Percentiles rank a stretch among this genome's conserved stretches.
Evolutionary conservation across 2,113 vertebrate genomes (phyloP).

Genomic region (Clarias macrocephalus): DNA sequence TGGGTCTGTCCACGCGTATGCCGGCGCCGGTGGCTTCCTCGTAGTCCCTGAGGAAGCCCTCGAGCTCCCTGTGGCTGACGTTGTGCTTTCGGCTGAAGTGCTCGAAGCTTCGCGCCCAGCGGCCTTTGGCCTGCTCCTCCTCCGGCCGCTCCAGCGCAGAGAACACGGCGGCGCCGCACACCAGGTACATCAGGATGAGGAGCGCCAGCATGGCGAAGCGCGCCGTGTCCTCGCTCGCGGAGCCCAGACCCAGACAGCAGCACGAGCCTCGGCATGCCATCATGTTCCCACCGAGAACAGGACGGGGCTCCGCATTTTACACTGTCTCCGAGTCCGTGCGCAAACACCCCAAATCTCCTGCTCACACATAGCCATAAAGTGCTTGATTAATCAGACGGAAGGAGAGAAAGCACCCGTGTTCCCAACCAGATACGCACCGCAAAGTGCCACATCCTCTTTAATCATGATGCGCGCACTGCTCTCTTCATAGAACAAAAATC

Average conservation of each 20-base stretch:
- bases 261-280: constrained; percentile 83
- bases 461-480: background rate
- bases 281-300: constrained; percentile 57
- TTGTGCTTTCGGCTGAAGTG: constrained; percentile 85
- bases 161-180: constrained; percentile 93
- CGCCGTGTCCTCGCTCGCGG: constrained; percentile 88
- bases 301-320: constrained; percentile 41
- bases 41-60: constrained; percentile 83
- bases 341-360: constrained; percentile 17
- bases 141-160: constrained; percentile 89
- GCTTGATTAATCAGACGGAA: background rate
- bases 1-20: constrained; percentile 81
- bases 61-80: constrained; percentile 82
- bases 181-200: constrained; percentile 85
- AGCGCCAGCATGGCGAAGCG: constrained; percentile 86
- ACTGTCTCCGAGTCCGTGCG: constrained; percentile 21
- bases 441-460: background rate
- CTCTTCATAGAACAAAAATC: background rate
- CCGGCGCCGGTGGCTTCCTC: constrained; percentile 87
- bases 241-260: constrained; percentile 78
- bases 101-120: constrained; percentile 85
- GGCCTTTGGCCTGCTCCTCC: constrained; percentile 83
- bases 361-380: constrained; percentile 29
- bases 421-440: background rate
- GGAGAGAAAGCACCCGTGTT: background rate